phyloP scores from a whole-genome alignment of 2,797 vertebrate species.

The Brotula barbata region DNA sequence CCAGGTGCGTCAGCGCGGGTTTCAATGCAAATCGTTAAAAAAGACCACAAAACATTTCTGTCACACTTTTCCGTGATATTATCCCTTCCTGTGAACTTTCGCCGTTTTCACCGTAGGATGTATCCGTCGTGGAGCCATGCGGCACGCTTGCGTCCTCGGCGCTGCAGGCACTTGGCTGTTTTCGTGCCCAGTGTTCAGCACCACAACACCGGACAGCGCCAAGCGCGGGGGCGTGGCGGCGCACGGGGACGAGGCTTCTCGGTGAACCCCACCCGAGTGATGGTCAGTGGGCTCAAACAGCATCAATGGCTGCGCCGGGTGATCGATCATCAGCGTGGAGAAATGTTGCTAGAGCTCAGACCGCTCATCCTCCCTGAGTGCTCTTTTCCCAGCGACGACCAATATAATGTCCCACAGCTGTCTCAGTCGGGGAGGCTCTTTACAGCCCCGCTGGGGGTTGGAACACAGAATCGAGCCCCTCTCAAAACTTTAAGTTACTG shows the following conservation, averaged over 20 bases:
- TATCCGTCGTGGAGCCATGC: constrained; percentile 44
- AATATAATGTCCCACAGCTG: background rate
- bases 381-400: constrained; percentile 5
- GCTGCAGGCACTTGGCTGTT: constrained; percentile 61
- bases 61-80: constrained; percentile 47
- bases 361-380: constrained; percentile 30
- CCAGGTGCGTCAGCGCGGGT: constrained; percentile 35
- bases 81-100: constrained; percentile 62
- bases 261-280: constrained; percentile 66
- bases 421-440: constrained; percentile 6
- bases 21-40: constrained; percentile 45
- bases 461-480: no score
- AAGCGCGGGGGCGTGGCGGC: constrained; percentile 70
- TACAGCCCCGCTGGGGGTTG: no score
- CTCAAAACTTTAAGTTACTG: constrained; percentile 20
- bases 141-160: constrained; percentile 42
- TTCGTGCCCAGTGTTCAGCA: constrained; percentile 68
- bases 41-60: constrained; percentile 38
- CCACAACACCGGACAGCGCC: constrained; percentile 72
- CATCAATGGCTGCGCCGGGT: background rate
- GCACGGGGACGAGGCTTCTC: constrained; percentile 59
- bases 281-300: constrained; percentile 20
- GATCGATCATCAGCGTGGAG: constrained; percentile 35
- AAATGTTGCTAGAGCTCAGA: constrained; percentile 22
- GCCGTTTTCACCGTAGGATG: constrained; percentile 46